Evolutionary conservation across 1,140 invertebrate species (phyloP).

Genomic region (Campoletis sonorensis): DNA sequence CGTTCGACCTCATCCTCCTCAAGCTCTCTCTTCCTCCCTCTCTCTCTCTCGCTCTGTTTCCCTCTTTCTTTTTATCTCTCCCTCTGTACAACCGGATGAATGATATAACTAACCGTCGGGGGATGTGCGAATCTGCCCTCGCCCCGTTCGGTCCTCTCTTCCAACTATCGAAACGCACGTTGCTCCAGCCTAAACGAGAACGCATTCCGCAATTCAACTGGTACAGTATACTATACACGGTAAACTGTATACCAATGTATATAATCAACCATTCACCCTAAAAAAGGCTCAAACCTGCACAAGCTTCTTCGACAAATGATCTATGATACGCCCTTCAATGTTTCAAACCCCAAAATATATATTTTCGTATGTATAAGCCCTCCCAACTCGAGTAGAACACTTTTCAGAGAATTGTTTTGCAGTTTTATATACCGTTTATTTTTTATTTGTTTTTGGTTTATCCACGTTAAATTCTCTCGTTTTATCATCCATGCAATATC

Average conservation of each 20-base stretch:
- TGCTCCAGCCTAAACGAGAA: conserved; percentile 41
- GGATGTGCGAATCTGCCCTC: conserved; percentile 20
- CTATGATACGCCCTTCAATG: neutral
- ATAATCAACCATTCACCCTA: neutral
- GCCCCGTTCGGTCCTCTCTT: conserved; percentile 21
- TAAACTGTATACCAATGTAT: conserved; percentile 6
- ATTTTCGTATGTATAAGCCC: neutral
- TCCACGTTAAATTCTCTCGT: too few species aligned
- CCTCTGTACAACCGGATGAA: conserved; percentile 51
- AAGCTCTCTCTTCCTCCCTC: conserved; percentile 28
- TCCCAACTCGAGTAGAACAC: too few species aligned
- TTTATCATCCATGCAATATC: too few species aligned
- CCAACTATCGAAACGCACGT: conserved; percentile 33
- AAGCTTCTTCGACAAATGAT: neutral
- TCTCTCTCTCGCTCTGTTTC: conserved; percentile 29
- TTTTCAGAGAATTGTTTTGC: too few species aligned
- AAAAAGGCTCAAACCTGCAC: neutral
- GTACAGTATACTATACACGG: conserved; percentile 5
- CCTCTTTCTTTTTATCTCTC: neutral
- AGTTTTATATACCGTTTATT: too few species aligned
- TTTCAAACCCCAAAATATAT: neutral
- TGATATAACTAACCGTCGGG: conserved; percentile 51
- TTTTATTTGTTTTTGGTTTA: too few species aligned
- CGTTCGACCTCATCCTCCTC: conserved; percentile 52
- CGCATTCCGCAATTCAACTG: conserved; percentile 44